Evolutionary conservation across 2,888 invertebrate species (phyloP).

Genomic region (Macrophya alboannulata): DNA sequence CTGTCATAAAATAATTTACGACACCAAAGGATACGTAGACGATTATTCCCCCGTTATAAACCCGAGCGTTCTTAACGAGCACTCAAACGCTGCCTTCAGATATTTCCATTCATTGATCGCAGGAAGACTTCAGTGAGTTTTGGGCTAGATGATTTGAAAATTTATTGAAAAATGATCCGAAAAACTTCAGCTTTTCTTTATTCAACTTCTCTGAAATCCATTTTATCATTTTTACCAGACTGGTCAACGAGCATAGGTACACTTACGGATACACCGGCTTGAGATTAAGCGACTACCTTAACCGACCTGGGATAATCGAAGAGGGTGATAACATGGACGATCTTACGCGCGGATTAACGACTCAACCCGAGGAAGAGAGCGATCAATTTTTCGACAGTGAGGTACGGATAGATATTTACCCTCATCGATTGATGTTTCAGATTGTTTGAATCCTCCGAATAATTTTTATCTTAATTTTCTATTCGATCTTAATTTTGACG

Average conservation of each 20-base stretch:
- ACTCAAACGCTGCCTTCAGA: slow-evolving; percentile 88
- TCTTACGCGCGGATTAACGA: slow-evolving; percentile 88
- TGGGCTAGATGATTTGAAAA: background rate
- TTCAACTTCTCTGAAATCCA: background rate
- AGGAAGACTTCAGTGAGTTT: slow-evolving; percentile 86
- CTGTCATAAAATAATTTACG: slow-evolving; percentile 85
- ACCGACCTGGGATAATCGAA: slow-evolving; percentile 86
- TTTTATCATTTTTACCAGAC: slow-evolving; percentile 77
- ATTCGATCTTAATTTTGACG: too few relatives aligned
- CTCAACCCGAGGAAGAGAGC: slow-evolving; percentile 89
- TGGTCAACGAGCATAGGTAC: slow-evolving; percentile 83
- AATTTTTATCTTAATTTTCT: background rate
- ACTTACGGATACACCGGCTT: slow-evolving; percentile 80
- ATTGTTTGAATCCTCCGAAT: slow-evolving; percentile 62
- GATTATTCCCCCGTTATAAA: slow-evolving; percentile 86
- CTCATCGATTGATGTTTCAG: slow-evolving; percentile 67
- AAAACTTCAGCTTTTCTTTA: too few relatives aligned
- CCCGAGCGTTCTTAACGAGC: slow-evolving; percentile 86
- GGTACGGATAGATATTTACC: slow-evolving; percentile 83
- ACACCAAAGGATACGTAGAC: slow-evolving; percentile 83
- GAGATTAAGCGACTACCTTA: slow-evolving; percentile 88
- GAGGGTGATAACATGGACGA: slow-evolving; percentile 86
- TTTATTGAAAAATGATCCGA: background rate
- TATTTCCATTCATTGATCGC: slow-evolving; percentile 88
- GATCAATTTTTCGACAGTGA: slow-evolving; percentile 91